These are phyloP conservation scores for Sapayoa aenigma DNA, from an alignment of 2,113 vertebrate genomes.

Conservation along the genomic window DNA sequence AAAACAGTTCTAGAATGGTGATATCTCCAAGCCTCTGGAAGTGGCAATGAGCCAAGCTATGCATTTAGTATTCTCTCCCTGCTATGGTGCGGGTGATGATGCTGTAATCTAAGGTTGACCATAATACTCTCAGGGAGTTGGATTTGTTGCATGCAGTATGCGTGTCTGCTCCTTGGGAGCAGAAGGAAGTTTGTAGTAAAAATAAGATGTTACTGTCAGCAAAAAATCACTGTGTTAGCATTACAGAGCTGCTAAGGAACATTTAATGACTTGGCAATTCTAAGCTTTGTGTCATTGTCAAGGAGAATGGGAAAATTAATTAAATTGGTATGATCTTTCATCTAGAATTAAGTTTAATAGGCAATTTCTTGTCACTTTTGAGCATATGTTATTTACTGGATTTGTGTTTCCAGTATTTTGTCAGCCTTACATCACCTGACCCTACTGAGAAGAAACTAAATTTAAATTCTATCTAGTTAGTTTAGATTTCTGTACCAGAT, in stretches of 20 bases:
- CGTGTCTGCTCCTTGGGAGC: neutral
- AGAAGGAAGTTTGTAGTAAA: neutral
- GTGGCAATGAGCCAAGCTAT: neutral
- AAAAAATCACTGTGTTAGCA: neutral
- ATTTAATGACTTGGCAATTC: neutral
- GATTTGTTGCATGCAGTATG: neutral
- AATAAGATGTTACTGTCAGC: neutral
- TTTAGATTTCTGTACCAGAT: neutral
- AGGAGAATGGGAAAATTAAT: constrained; percentile 5
- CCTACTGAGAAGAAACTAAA: neutral
- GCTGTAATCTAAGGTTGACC: neutral
- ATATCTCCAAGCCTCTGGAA: neutral
- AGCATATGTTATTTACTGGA: neutral
- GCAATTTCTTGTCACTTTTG: neutral
- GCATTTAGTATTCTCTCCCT: neutral
- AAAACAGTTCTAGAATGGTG: neutral
- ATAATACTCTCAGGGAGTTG: too few relatives aligned
- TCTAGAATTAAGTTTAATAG: neutral
- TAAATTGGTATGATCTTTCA: neutral
- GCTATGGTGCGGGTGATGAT: neutral
- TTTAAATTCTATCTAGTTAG: neutral
- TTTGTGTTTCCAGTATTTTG: neutral
- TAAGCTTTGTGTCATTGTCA: neutral
- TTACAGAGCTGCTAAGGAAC: neutral
- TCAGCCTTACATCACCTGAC: neutral